Conservation (phyloP, 2,113 vertebrate species). For the Riparia riparia region DNA sequence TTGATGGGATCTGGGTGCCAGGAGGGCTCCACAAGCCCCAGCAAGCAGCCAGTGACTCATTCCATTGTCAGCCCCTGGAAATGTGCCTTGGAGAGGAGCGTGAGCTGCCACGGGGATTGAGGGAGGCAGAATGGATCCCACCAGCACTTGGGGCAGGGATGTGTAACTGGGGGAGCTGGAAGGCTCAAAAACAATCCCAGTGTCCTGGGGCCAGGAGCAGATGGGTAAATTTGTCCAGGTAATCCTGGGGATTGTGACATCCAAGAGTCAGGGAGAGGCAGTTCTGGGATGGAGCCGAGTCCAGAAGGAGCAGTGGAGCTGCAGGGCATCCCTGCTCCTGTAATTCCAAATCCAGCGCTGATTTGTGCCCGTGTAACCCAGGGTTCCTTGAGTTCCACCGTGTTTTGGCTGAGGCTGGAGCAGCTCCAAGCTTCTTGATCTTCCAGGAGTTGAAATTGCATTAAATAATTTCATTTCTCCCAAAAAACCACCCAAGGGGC, state of each 20-base stretch:
- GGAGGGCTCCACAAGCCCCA: slow-evolving; percentile 27
- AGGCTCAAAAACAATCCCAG: not conserved
- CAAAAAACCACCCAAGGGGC: not conserved
- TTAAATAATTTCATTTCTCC: not conserved
- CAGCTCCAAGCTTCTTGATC: not conserved
- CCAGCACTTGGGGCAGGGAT: accelerated
- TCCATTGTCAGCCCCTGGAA: slow-evolving; percentile 28
- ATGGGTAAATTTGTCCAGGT: not conserved
- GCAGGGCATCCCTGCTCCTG: not conserved
- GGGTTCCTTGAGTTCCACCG: accelerated
- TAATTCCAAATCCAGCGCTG: not conserved
- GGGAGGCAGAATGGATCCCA: not conserved
- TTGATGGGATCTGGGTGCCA: not conserved
- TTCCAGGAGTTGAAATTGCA: not conserved
- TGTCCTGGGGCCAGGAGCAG: not conserved
- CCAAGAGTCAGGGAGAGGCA: not conserved
- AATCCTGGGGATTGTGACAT: not conserved
- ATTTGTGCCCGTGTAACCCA: accelerated
- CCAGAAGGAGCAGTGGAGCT: not conserved
- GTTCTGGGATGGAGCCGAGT: not conserved
- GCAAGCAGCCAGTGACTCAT: slow-evolving; percentile 40
- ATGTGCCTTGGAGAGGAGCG: not conserved
- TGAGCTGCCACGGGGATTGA: not conserved
- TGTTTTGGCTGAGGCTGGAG: not conserved
- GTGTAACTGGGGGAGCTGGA: not conserved